Base-by-base conservation (phyloP, 2,797 vertebrate species). In the Melanotaenia maccullochi region DNA sequence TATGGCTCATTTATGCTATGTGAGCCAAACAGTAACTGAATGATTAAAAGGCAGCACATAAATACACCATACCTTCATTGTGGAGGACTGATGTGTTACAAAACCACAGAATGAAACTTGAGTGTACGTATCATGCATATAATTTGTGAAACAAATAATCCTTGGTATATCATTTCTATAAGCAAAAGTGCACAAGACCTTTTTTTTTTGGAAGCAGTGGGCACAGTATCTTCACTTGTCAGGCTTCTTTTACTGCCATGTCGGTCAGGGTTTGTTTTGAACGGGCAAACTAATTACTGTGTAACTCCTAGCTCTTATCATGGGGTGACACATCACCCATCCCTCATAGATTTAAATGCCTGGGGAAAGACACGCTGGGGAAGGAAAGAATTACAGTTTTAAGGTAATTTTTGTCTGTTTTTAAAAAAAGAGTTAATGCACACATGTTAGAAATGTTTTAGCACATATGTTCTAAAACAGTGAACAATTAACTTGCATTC, bases 291-390 rank as follows among this genome's bases (percentile, higher is more conserved):
- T 77, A 91, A 90, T 83, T 90, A 87, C 67, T 81, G 85, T 84
- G 83, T 89, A 86, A 88, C 83, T 87, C 79, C 71, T 44, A 70
- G 68, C 65, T 87, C 76, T 90, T 90, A 91, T 93, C 87, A 72
- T 75, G 68, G 60, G 58, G 74, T 74, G 73, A 84, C 86, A 89
- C 73, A 81, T 80, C 78, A 76, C 42, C 63, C 20, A 51, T 84
- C 72, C 65, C 63, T 81, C 71, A 40, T 40, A 40, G 12, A 40
- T 40, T 40, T 40, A 40, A 40, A 40, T 40, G 14, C 24, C 18
- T 32, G 5, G 33, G 32, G 30, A 18, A 35, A 24, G 33, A 14
- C 12, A 40, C 14, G 12, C 14, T 13, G 24, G 25, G 25, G 4
- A 16, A 30, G 13, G 5, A 18, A 56, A 32, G 6, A 2, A 56